These are phyloP conservation scores for Cephus spinipes DNA, from an alignment of 2,888 invertebrate genomes.

Conservation along the genomic window DNA sequence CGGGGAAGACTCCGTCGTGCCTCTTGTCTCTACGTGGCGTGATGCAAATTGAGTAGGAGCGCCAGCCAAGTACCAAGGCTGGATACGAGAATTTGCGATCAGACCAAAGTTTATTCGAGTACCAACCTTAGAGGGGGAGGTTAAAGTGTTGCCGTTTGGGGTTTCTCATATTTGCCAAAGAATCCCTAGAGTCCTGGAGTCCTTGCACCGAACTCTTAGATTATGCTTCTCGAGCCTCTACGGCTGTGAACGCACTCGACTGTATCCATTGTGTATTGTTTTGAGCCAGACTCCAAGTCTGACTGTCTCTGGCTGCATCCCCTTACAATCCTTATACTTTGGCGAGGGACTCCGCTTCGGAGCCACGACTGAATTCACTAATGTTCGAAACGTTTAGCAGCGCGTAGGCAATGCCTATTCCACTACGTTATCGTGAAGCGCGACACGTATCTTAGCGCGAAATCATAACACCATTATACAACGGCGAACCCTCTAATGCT, in stretches of 20 bases:
- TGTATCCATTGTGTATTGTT: neutral
- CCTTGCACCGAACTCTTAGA: neutral
- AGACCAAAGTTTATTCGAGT: conserved; percentile 52
- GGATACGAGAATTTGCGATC: conserved; percentile 52
- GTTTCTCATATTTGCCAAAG: conserved; percentile 47
- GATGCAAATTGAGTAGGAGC: conserved; percentile 64
- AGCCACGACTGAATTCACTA: conserved; percentile 27
- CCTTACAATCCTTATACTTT: neutral
- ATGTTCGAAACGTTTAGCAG: conserved; percentile 50
- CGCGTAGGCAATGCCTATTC: conserved; percentile 24
- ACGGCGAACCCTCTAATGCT: conserved; percentile 26
- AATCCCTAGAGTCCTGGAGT: neutral
- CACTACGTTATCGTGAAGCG: conserved; percentile 23
- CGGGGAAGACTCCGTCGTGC: conserved; percentile 30
- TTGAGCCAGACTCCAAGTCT: neutral
- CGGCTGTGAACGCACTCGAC: neutral
- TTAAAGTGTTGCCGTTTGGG: conserved; percentile 52
- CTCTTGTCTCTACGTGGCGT: conserved; percentile 35
- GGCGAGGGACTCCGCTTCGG: neutral
- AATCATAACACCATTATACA: conserved; percentile 61
- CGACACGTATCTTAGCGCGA: conserved; percentile 44
- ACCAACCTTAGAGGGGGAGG: conserved; percentile 27
- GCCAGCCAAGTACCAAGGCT: conserved; percentile 42
- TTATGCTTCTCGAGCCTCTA: neutral
- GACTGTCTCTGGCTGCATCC: neutral